Evolutionary conservation across 2,113 vertebrate genomes (phyloP).

Genomic region (Mellivora capensis): DNA sequence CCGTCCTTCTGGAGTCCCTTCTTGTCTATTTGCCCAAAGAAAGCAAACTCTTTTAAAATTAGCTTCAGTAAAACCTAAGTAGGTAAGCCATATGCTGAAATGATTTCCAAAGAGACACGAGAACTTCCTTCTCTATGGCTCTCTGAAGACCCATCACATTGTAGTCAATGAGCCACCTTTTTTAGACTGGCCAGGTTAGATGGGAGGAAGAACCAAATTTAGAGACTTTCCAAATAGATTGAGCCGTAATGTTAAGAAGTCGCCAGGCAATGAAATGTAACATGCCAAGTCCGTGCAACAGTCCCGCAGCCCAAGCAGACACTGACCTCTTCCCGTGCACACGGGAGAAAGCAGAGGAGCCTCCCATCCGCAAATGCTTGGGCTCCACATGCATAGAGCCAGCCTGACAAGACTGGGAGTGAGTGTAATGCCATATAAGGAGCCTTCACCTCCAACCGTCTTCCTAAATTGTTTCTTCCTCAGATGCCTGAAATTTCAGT

Average conservation of each 20-base stretch:
- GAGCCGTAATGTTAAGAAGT: neutral
- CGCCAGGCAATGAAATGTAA: neutral
- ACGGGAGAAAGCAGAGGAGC: neutral
- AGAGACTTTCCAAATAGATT: neutral
- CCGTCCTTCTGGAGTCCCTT: neutral
- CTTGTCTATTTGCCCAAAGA: neutral
- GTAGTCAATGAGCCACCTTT: neutral
- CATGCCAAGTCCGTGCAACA: neutral
- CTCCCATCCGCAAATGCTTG: rapidly evolving
- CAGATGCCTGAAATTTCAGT: neutral
- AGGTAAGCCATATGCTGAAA: neutral
- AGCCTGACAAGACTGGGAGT: neutral
- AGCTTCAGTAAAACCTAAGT: neutral
- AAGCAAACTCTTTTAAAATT: neutral
- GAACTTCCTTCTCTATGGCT: neutral
- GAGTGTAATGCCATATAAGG: neutral
- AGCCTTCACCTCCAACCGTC: neutral
- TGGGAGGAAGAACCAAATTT: neutral
- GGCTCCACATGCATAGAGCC: rapidly evolving
- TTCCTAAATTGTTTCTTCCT: neutral
- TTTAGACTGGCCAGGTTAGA: neutral
- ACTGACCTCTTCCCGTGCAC: rapidly evolving
- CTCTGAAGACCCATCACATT: neutral
- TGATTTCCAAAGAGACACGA: neutral
- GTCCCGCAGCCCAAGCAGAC: neutral